phyloP scores from a whole-genome alignment of 2,113 vertebrate species.

The Chlamydotis undulata region DNA sequence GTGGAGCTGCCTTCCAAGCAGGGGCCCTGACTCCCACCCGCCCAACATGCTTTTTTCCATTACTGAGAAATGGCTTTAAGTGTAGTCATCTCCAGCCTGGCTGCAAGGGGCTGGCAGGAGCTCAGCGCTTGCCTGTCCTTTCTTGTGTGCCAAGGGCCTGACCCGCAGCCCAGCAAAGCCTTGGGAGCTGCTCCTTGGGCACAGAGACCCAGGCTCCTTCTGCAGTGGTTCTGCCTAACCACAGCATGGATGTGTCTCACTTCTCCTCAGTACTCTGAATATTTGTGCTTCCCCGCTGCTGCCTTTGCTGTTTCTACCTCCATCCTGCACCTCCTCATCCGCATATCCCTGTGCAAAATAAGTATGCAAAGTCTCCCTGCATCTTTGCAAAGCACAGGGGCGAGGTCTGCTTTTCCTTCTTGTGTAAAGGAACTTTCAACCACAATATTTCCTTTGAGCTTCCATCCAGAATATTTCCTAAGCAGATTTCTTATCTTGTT shows the following conservation, averaged over 20 bases:
- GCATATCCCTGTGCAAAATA: neutral
- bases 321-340: neutral
- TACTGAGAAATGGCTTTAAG: neutral
- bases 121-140: rapidly evolving
- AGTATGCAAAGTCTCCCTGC: neutral
- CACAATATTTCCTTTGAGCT: no score
- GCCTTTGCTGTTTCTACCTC: neutral
- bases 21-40: neutral
- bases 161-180: neutral
- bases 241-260: rapidly evolving
- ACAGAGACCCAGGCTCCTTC: neutral
- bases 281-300: neutral
- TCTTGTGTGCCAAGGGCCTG: neutral
- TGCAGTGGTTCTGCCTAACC: neutral
- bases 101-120: neutral
- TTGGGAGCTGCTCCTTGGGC: neutral
- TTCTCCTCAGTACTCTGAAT: neutral
- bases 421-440: neutral
- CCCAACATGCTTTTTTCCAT: neutral
- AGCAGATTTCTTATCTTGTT: neutral
- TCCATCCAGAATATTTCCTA: neutral
- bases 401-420: neutral
- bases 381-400: neutral
- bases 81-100: neutral
- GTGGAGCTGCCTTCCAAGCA: rapidly evolving